Percentiles rank a stretch among this genome's conserved stretches.
Evolutionary conservation across 1,140 invertebrate genomes (phyloP).

Genomic region (Trissolcus basalis): DNA sequence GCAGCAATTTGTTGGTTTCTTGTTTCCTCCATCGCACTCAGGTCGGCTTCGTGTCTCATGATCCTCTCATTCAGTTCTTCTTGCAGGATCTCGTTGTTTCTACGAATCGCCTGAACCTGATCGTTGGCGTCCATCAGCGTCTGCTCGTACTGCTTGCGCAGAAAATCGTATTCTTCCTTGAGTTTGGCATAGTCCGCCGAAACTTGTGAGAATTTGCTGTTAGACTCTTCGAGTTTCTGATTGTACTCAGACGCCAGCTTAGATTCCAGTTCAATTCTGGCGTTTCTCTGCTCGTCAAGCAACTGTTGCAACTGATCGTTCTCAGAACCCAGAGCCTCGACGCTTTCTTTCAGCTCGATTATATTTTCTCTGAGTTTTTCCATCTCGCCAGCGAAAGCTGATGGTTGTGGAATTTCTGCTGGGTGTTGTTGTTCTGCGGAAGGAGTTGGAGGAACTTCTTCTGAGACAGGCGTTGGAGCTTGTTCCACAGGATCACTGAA

Average conservation of each 20-base stretch:
- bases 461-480: not conserved
- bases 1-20: conserved; percentile 39
- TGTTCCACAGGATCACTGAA: not conserved
- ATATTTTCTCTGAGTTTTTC: conserved; percentile 68
- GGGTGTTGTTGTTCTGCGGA: not conserved
- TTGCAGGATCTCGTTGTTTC: conserved; percentile 60
- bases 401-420: conserved; percentile 19
- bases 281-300: conserved; percentile 78
- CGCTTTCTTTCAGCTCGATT: conserved; percentile 75
- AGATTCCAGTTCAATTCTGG: conserved; percentile 61
- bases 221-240: conserved; percentile 54
- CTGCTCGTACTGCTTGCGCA: conserved; percentile 65
- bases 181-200: conserved; percentile 56
- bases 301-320: conserved; percentile 84
- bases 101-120: conserved; percentile 60
- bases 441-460: not conserved
- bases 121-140: conserved; percentile 65
- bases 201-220: conserved; percentile 55
- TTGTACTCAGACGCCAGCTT: conserved; percentile 53
- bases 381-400: conserved; percentile 25
- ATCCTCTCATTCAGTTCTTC: conserved; percentile 53
- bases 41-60: conserved; percentile 11
- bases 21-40: conserved; percentile 12
- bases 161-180: conserved; percentile 60
- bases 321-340: conserved; percentile 81